phyloP scores from a whole-genome alignment of 2,888 invertebrate genomes.

The Hirtodrosophila cameraria region DNA sequence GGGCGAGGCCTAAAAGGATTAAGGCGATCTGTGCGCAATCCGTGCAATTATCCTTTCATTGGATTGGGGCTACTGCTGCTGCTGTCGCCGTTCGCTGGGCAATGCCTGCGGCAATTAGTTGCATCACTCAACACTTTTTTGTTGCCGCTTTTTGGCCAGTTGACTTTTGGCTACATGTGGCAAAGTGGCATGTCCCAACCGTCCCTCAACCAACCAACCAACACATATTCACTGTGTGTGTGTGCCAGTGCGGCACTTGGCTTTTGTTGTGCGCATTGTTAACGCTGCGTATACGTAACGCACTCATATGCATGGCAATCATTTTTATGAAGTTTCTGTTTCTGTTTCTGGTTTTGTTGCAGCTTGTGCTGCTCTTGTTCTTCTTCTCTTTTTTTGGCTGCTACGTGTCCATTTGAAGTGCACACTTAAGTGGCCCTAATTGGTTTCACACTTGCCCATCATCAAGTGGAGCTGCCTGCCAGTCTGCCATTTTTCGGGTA shows the following conservation, averaged over 20 bases:
- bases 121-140: conserved; percentile 73
- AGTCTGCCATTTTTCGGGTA: conserved; percentile 49
- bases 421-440: conserved; percentile 80
- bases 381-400: conserved; percentile 10
- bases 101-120: conserved; percentile 75
- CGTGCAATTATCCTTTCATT: conserved; percentile 80
- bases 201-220: background rate
- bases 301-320: conserved; percentile 65
- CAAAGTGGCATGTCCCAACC: conserved; percentile 9
- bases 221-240: background rate
- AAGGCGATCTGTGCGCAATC: conserved; percentile 81
- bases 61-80: conserved; percentile 36
- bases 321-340: conserved; percentile 59
- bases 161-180: conserved; percentile 72
- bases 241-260: conserved; percentile 22
- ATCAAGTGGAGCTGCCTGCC: conserved; percentile 59
- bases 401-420: conserved; percentile 72
- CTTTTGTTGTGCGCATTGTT: conserved; percentile 55
- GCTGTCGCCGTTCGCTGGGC: conserved; percentile 20
- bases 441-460: conserved; percentile 77
- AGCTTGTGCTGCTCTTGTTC: no score
- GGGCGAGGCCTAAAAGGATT: conserved; percentile 75
- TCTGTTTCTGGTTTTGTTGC: conserved; percentile 27
- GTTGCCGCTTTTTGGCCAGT: conserved; percentile 58
- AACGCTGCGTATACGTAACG: conserved; percentile 73